Base-by-base conservation (phyloP, 2,888 invertebrate genomes). In the Eupithecia abbreviata region DNA sequence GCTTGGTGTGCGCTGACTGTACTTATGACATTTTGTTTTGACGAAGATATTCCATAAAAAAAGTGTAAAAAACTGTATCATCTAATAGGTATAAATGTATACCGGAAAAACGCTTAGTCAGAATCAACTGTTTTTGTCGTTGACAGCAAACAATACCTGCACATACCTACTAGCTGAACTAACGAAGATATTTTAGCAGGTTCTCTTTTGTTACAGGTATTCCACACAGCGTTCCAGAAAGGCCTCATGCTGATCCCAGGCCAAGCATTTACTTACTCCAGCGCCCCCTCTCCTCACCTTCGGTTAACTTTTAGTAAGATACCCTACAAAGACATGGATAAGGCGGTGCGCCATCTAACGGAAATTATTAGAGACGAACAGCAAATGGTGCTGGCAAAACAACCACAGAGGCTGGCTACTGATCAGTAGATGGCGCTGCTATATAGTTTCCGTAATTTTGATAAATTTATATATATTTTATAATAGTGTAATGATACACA, bases 181-280 rank as follows among this genome's bases (percentile, higher is more conserved):
- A 45, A 45, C 6, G 7, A 45, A 45, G 6, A 45, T 45, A 45
- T 45, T 45, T 45, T 45, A 45, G 45, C 7, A 6, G 45, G 6
- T 45, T 45, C 45, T 45, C 45, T 45, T 58, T 70, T 62, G 30
- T 82, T 82, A 0, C 85, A 94, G 94, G 93, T 93, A 13, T 93
- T 94, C 80, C 85, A 90, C 72, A 96, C 96, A 72, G 98, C 97
- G 0, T 89, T 97, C 42, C 93, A 95, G 74, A 96, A 97, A 76
- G 96, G 97, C 12, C 96, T 97, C 2, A 96, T 97, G 86, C 91
- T 97, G 81, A 96, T 97, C 0, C 98, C 98, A 0, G 98, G 98
- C 0, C 97, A 96, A 79, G 97, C 96, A 0, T 98, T 98, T 88
- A 95, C 96, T 89, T 95, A 95, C 72, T 96, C 95, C 0, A 90